Base-by-base conservation (phyloP, 2,888 invertebrate species). In the Cerastoderma edule region DNA sequence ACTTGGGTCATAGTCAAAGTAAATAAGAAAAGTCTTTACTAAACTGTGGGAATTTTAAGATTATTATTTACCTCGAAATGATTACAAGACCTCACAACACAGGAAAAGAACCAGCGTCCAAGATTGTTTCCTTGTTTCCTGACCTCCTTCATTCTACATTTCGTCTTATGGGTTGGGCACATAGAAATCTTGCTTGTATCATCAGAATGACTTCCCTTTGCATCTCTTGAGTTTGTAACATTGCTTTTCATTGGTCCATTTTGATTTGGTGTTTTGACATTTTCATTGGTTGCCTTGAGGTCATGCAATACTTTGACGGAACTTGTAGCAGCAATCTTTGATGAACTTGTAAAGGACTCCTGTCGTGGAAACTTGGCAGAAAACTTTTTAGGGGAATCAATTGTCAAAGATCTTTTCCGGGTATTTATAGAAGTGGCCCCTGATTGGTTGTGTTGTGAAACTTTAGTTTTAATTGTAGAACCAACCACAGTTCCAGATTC, bases 101-200 rank as follows among this genome's bases (percentile, higher is more conserved):
- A 89, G 3, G 81, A 75, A 39, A 85, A 89, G 76, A 89, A 89
- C 87, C 87, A 87, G 48, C 89, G 75, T 0, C 83, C 77, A 27
- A 75, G 66, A 57, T 89, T 89, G 5, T 78, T 77, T 30, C 87
- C 87, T 67, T 85, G 72, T 57, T 88, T 89, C 24, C 82, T 72
- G 2, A 86, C 86, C 66, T 89, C 85, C 46, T 78, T 79, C 75
- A 88, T 74, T 27, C 53, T 67, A 68, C 88, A 88, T 27, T 57
- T 78, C 63, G 71, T 72, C 24, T 83, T 82, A 72, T 89, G 89
- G n/a, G 82, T 78, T 3, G 83, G 68, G 71, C 89, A 89, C 0
- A 48, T 8, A 16, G 88, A 85, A 39, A 87, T 85, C 75, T 83
- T 86, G 48, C 66, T 66, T n/a, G 50, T 2, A 50, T n/a, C 33